Base-by-base conservation (phyloP, 2,888 invertebrate species). In the Leptarthrus brevirostris region DNA sequence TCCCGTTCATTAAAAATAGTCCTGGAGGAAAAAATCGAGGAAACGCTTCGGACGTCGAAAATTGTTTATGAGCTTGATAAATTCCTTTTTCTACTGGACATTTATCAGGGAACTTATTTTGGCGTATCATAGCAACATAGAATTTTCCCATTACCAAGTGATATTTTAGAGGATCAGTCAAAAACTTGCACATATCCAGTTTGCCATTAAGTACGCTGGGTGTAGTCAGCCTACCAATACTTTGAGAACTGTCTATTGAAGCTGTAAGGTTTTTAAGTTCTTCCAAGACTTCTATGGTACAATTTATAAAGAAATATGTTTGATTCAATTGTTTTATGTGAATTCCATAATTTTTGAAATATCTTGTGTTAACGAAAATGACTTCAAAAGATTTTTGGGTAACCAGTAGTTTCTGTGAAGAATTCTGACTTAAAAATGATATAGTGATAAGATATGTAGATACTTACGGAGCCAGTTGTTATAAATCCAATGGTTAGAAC, bases 311-410 rank as follows among this genome's bases (percentile, higher is more conserved):
- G 16, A 56, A 1, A 30, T 56, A 30, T 1, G n/a, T 26, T 56
- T 56, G 26, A 10, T 56, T 56, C n/a, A 56, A n/a, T 56, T 56
- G 56, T 26, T 30, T 22, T 1, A 56, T 30, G 34, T 56, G 16
- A n/a, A 56, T 3, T 6, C 24, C 26, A 26, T 22, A n/a, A 24
- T 56, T 14, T 6, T 16, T 10, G 16, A 16, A 24, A 30, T 26
- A 56, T 16, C 12, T 40, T 8, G 3, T 8, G 8, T 30, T 30
- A 8, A 30, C 8, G 30, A 30, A 30, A 5, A 30, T 8, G 3
- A 30, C 30, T 30, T 30, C 8, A 30, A 30, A 30, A 8, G 3
- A 30, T 3, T 30, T 8, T 8, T 30, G 30, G 4, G 8, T 30
- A 3, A 8, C 30, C 3, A 30, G 4, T 5, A 30, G 30, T 30